Conservation (phyloP, 2,888 invertebrate genomes). For the Cartodere bifasciata region DNA sequence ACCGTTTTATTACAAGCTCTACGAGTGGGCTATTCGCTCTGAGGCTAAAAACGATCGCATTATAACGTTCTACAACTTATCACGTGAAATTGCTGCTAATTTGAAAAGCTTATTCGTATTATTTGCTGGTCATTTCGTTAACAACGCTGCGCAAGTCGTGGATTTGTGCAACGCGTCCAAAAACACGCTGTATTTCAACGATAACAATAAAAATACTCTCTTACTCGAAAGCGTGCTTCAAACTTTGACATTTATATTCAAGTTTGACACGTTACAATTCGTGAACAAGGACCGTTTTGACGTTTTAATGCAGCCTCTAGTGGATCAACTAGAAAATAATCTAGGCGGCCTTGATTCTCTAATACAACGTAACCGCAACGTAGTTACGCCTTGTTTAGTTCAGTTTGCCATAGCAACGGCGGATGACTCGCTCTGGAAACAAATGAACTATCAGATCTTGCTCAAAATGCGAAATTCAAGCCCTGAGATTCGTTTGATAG, state of each 20-base stretch:
- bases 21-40: conserved; percentile 70
- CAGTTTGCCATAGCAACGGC: conserved; percentile 71
- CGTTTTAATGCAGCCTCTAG: conserved; percentile 70
- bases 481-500: conserved; percentile 58
- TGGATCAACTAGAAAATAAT: conserved; percentile 77
- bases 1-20: conserved; percentile 76
- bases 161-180: conserved; percentile 54
- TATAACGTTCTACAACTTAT: conserved; percentile 75
- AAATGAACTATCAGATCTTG: conserved; percentile 79
- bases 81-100: conserved; percentile 63
- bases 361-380: conserved; percentile 43
- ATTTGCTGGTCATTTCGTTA: conserved; percentile 79
- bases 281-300: conserved; percentile 77
- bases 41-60: conserved; percentile 50
- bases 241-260: conserved; percentile 65
- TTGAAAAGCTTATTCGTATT: conserved; percentile 78
- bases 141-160: conserved; percentile 64
- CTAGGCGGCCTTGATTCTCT: conserved; percentile 49
- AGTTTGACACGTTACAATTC: conserved; percentile 73
- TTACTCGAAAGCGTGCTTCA: conserved; percentile 60
- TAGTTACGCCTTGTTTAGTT: conserved; percentile 67
- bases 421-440: conserved; percentile 82
- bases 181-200: conserved; percentile 38
- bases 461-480: conserved; percentile 72
- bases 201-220: conserved; percentile 44